phyloP scores from a whole-genome alignment of 2,797 vertebrate genomes.

The Lepus oiostolus region DNA sequence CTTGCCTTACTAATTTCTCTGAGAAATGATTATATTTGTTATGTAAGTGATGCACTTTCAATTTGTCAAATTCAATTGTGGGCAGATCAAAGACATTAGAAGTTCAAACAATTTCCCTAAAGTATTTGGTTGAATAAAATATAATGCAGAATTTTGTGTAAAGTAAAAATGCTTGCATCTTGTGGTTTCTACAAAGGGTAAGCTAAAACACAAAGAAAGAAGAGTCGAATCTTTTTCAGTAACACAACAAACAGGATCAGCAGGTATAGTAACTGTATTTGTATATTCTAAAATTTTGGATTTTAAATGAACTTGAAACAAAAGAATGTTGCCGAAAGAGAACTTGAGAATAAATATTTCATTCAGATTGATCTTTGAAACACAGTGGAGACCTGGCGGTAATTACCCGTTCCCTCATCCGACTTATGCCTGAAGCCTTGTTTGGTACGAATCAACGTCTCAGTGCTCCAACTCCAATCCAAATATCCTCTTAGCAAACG shows the following conservation, averaged over 20 bases:
- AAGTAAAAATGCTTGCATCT: not conserved
- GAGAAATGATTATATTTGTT: not conserved
- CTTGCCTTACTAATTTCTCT: not conserved
- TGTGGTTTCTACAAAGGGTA: not conserved
- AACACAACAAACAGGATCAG: not conserved
- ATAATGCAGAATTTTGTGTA: not conserved
- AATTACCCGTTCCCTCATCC: not conserved
- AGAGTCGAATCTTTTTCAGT: not conserved
- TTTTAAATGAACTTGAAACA: conserved; percentile 25
- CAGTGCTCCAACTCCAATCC: not conserved
- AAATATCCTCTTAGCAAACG: conserved; percentile 2
- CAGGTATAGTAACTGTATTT: not conserved
- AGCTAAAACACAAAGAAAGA: not conserved
- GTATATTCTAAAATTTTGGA: not conserved
- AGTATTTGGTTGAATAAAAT: conserved; percentile 41
- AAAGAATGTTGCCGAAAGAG: not conserved
- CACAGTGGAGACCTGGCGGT: not conserved
- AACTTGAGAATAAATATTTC: not conserved
- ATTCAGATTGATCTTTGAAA: conserved; percentile 9
- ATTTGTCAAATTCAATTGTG: not conserved
- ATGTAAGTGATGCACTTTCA: not conserved
- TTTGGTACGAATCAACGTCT: not conserved
- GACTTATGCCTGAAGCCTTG: not conserved
- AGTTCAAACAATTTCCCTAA: not conserved
- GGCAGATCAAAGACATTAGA: not conserved